Conservation (phyloP, 2,888 invertebrate genomes). For the Himalopsyche tibetana region DNA sequence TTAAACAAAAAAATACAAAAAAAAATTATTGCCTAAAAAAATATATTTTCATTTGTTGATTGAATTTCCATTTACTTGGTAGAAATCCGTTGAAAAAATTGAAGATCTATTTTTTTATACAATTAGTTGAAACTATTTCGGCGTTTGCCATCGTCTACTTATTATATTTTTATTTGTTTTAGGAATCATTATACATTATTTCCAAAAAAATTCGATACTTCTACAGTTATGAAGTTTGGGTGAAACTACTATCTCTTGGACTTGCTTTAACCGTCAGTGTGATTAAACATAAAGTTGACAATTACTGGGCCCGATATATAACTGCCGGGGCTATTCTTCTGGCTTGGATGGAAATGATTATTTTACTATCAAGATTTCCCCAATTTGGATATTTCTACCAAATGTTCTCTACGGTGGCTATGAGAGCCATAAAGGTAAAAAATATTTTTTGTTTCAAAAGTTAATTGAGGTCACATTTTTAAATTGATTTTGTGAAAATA, state of each 20-base stretch:
- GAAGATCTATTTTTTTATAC: no score
- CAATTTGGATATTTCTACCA: conserved; percentile 79
- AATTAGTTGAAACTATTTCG: no score
- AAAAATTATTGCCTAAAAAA: no score
- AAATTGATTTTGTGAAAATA: no score
- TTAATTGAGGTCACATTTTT: no score
- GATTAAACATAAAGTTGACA: conserved; percentile 66
- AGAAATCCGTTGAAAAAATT: no score
- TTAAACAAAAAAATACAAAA: no score
- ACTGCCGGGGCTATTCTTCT: conserved; percentile 76
- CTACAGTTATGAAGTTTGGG: conserved; percentile 77
- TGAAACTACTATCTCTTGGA: conserved; percentile 75
- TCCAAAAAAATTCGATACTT: conserved; percentile 75
- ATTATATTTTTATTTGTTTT: conserved; percentile 64
- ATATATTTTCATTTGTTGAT: no score
- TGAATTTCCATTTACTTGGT: no score
- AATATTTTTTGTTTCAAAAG: neutral
- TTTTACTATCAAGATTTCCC: conserved; percentile 77
- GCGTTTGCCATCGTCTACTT: no score
- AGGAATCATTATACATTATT: conserved; percentile 77
- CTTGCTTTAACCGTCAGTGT: conserved; percentile 73
- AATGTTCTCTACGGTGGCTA: conserved; percentile 79
- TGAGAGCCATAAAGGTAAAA: conserved; percentile 76
- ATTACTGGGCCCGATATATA: conserved; percentile 74
- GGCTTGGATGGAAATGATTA: conserved; percentile 78